Base-by-base conservation (phyloP, 2,888 invertebrate species). In the Calameuta pallipes region DNA sequence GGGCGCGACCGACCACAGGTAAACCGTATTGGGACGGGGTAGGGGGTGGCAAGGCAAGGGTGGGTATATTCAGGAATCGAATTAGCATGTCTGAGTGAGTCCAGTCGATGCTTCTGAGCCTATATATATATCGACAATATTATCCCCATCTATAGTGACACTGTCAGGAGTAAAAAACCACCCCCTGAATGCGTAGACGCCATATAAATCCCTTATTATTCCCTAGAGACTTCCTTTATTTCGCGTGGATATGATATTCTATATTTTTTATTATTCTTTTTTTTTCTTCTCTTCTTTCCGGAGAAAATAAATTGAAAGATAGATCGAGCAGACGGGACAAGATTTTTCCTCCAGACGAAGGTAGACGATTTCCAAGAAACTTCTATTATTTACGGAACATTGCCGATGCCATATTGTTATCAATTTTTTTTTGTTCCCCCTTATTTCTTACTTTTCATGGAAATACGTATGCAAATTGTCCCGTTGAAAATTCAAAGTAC, bases 71-170 rank as follows among this genome's bases (percentile, higher is more conserved):
- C 78, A 82, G 85, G 80, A 81, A 86, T 84, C 87, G 88, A 91
- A 90, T 89, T 91, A 90, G 89, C 86, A 91, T 87, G 88, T 90
- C 89, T 87, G 91, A 90, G 87, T 85, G 89, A 82, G 83, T 85
- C 84, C 87, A 88, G 84, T 56, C 56, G 56, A 56, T 56, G 23
- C 15, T 15, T 9, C 23, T 56, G 56, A 23, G 6, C 23, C 12
- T 34, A 11, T n/a, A 23, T 15, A 70, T n/a, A 23, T 12, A 23
- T 71, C 1, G 23, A 33, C 11, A 71, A 23, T 31, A 56, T 23
- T 23, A 56, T 56, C 41, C 23, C 56, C 23, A 9, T 23, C 56
- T 56, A 56, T 0, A 56, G 56, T 56, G 56, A 56, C 56, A 56
- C 23, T 23, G 23, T 56, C 23, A 56, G 56, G 23, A 23, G 56